Evolutionary conservation across 2,797 vertebrate species (phyloP).

Genomic region (Pagetopsis macropterus): DNA sequence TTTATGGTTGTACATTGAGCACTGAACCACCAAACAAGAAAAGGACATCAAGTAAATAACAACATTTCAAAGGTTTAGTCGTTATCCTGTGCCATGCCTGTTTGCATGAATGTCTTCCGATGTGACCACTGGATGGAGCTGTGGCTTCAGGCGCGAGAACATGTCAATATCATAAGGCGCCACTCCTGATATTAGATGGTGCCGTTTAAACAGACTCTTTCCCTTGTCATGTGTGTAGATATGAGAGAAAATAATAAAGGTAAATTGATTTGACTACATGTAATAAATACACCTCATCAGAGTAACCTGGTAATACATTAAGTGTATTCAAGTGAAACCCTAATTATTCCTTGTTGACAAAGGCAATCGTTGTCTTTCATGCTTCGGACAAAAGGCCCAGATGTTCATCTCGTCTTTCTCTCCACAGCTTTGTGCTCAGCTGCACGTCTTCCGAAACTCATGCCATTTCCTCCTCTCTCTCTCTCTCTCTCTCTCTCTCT

Average conservation of each 20-base stretch:
- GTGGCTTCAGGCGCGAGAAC: neutral
- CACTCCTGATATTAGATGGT: neutral
- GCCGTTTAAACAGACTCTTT: neutral
- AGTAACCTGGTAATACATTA: neutral
- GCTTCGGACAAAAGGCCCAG: slow-evolving; percentile 8
- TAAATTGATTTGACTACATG: neutral
- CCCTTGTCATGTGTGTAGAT: neutral
- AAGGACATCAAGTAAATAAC: neutral
- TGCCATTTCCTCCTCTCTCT: neutral
- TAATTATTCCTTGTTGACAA: neutral
- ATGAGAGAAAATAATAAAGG: neutral
- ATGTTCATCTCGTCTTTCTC: slow-evolving; percentile 18
- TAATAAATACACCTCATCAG: neutral
- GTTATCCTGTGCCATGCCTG: neutral
- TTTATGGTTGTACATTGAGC: neutral
- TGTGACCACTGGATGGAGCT: slow-evolving; percentile 54
- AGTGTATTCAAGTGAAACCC: neutral
- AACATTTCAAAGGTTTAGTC: neutral
- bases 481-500: no score
- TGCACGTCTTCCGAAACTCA: slow-evolving; percentile 17
- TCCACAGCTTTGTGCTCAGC: slow-evolving; percentile 22
- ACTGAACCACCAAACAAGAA: neutral
- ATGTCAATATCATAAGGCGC: neutral
- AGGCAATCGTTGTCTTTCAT: slow-evolving; percentile 26
- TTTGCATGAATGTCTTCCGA: neutral